Percentiles rank a stretch among this genome's conserved stretches.
Evolutionary conservation across 2,888 invertebrate species (phyloP).

Genomic region (Tipula confusa): DNA sequence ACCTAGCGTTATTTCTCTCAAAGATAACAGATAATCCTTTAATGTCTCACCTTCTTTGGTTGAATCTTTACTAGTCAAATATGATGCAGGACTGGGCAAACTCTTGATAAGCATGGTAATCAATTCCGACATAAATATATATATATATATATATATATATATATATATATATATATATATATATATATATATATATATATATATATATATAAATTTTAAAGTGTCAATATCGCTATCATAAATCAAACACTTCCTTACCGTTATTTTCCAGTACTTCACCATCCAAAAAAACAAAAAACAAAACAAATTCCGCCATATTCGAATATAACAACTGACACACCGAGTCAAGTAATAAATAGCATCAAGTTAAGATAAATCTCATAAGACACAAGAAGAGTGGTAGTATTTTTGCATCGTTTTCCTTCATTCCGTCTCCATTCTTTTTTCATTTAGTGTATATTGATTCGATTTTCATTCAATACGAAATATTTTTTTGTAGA

Average conservation of each 20-base stretch:
- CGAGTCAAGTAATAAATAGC: constrained; percentile 17
- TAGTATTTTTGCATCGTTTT: not conserved
- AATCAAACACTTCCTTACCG: not conserved
- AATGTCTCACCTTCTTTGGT: too few species aligned
- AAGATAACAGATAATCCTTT: too few species aligned
- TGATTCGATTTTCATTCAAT: constrained; percentile 20
- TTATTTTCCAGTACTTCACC: not conserved
- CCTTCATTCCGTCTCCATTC: not conserved
- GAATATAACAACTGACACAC: not conserved
- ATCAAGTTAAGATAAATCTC: constrained; percentile 9
- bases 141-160: too few species aligned
- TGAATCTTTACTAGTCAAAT: too few species aligned
- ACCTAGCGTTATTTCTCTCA: too few species aligned
- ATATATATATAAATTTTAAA: not conserved
- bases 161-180: too few species aligned
- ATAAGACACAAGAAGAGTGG: not conserved
- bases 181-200: too few species aligned
- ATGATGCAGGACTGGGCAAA: too few species aligned
- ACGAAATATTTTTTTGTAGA: not conserved
- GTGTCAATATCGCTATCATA: not conserved
- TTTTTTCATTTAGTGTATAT: constrained; percentile 25
- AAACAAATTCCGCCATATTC: not conserved
- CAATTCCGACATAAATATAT: too few species aligned
- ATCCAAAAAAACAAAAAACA: not conserved
- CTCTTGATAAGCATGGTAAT: too few species aligned